These are phyloP conservation scores for Euclidia mi DNA, from an alignment of 2,888 invertebrate genomes.

Conservation along the genomic window DNA sequence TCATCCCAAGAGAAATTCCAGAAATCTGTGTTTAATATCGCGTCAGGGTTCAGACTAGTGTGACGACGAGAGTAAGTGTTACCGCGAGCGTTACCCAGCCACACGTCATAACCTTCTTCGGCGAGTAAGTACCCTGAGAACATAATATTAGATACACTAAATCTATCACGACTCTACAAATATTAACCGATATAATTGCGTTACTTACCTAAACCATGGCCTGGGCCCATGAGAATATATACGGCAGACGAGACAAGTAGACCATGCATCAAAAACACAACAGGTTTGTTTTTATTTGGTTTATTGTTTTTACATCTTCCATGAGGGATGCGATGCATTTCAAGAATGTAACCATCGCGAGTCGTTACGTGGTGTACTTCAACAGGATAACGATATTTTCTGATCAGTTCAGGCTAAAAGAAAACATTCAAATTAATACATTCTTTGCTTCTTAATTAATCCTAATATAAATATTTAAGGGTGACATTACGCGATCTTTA, in stretches of 20 bases:
- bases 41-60: constrained; percentile 74
- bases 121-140: constrained; percentile 88
- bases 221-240: constrained; percentile 93
- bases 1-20: constrained; percentile 96
- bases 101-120: constrained; percentile 93
- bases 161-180: too few species aligned
- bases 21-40: constrained; percentile 78
- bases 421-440: too few species aligned
- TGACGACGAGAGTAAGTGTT: constrained; percentile 92
- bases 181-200: not conserved
- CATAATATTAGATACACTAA: not conserved
- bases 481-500: too few species aligned
- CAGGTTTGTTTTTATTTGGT: constrained; percentile 84
- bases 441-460: too few species aligned
- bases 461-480: too few species aligned
- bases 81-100: constrained; percentile 96
- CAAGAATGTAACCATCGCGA: constrained; percentile 94
- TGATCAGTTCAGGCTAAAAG: constrained; percentile 86
- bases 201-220: constrained; percentile 91
- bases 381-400: constrained; percentile 91
- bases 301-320: constrained; percentile 80
- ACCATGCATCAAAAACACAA: constrained; percentile 92
- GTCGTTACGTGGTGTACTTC: constrained; percentile 92
- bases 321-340: constrained; percentile 93
- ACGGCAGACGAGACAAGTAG: constrained; percentile 93